Evolutionary conservation across 2,113 vertebrate genomes (phyloP).

Genomic region (Cyphomyrus plagiostoma): DNA sequence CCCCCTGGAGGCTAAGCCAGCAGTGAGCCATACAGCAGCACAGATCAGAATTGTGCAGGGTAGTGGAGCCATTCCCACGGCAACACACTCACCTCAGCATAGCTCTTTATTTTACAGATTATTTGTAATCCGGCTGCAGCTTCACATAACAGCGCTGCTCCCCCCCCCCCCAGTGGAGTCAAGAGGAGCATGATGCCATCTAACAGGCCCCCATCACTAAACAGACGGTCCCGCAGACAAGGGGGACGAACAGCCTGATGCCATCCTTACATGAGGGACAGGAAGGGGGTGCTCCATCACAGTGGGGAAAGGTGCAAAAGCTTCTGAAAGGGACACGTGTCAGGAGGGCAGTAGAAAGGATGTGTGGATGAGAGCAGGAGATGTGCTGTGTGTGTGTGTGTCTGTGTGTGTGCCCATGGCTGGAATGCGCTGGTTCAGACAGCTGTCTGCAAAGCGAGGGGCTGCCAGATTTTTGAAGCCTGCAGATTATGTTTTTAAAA

Average conservation of each 20-base stretch:
- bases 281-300: neutral
- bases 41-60: constrained; percentile 48
- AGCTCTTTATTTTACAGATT: constrained; percentile 27
- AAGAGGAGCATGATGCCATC: constrained; percentile 25
- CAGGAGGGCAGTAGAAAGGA: neutral
- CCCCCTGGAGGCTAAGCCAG: constrained; percentile 22
- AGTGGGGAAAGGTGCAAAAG: neutral
- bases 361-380: neutral
- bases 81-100: constrained; percentile 8
- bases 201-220: constrained; percentile 31
- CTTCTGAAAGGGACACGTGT: neutral
- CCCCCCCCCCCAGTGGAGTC: constrained; percentile 28
- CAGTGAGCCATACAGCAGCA: constrained; percentile 39
- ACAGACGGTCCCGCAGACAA: neutral
- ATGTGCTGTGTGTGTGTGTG: neutral
- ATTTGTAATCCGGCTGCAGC: constrained; percentile 30
- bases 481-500: constrained; percentile 47
- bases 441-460: constrained; percentile 38
- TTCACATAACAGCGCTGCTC: constrained; percentile 17
- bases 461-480: constrained; percentile 14
- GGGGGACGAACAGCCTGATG: neutral
- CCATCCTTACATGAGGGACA: neutral
- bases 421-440: neutral
- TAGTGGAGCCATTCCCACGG: neutral
- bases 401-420: no score